phyloP scores from a whole-genome alignment of 2,113 vertebrate genomes.

The Seriola rivoliana region DNA sequence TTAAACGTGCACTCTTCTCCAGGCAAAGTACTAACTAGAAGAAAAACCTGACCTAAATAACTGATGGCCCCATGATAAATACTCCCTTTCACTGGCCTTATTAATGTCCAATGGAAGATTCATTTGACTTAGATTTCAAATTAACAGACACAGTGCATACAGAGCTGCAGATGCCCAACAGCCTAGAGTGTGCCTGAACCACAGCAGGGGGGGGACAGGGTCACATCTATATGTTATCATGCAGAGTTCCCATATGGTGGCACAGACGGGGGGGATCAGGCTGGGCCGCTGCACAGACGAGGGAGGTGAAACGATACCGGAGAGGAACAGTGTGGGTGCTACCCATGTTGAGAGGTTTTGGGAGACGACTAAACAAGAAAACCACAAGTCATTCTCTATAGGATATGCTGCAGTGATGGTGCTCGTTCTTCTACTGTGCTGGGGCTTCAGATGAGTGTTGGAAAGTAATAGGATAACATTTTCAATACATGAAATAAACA shows the following conservation, averaged over 20 bases:
- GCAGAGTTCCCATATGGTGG: constrained; percentile 41
- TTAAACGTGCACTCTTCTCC: too few relatives aligned
- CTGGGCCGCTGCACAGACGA: not conserved
- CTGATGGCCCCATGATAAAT: not conserved
- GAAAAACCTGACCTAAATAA: not conserved
- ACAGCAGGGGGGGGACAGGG: constrained; percentile 1
- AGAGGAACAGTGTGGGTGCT: constrained; percentile 27
- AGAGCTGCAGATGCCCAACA: constrained; percentile 13
- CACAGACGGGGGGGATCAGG: constrained; percentile 1
- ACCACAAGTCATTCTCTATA: constrained; percentile 5
- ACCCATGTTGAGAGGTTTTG: constrained; percentile 13
- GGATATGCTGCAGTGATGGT: not conserved
- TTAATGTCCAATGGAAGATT: not conserved
- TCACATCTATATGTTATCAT: constrained; percentile 39
- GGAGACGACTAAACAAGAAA: constrained; percentile 9
- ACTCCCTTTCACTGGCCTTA: not conserved
- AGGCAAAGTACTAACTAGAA: too few relatives aligned
- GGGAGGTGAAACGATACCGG: not conserved
- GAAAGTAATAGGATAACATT: not conserved
- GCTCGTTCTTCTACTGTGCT: not conserved
- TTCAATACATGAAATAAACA: constrained; percentile 7
- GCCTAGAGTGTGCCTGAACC: constrained; percentile 23
- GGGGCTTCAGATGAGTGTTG: not conserved
- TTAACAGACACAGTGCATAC: constrained; percentile 1
- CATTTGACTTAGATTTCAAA: not conserved